phyloP scores from a whole-genome alignment of 1,140 invertebrate species.

The Bombus fervidus region DNA sequence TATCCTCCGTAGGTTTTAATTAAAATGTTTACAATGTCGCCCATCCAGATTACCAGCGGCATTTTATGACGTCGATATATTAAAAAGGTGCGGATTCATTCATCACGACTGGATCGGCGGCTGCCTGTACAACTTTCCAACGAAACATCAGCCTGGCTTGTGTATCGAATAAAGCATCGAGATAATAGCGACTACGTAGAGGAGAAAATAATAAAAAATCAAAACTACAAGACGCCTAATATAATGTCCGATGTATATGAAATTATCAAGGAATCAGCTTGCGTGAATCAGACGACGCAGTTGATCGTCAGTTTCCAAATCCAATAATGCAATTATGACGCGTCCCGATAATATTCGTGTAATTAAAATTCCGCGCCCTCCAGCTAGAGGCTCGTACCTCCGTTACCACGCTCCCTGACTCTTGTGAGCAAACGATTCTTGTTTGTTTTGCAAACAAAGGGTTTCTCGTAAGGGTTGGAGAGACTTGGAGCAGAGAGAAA shows the following conservation, averaged over 20 bases:
- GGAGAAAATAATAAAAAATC: neutral
- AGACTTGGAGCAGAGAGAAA: constrained; percentile 48
- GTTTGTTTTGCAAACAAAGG: constrained; percentile 81
- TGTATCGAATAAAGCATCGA: neutral
- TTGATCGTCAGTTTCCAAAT: constrained; percentile 60
- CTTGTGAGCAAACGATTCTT: constrained; percentile 79
- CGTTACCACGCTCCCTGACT: constrained; percentile 61
- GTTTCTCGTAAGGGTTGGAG: constrained; percentile 70
- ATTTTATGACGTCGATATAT: constrained; percentile 60
- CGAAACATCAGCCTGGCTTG: neutral
- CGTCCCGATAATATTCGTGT: constrained; percentile 78
- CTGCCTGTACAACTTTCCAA: constrained; percentile 11
- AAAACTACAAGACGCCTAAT: neutral
- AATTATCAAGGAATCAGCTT: neutral
- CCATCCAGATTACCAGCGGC: constrained; percentile 56
- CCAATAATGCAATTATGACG: constrained; percentile 72
- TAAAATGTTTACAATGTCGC: constrained; percentile 79
- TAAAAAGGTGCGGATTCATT: constrained; percentile 63
- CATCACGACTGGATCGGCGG: constrained; percentile 48
- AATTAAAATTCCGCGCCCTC: constrained; percentile 79
- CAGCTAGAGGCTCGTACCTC: constrained; percentile 49
- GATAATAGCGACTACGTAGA: neutral
- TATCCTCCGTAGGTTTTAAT: constrained; percentile 78
- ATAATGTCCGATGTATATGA: neutral
- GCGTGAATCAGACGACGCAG: neutral